Evolutionary conservation across 2,797 vertebrate species (phyloP), one percentile per base, ranked within the genome.

Genomic region (Danio jaintianensis): DNA sequence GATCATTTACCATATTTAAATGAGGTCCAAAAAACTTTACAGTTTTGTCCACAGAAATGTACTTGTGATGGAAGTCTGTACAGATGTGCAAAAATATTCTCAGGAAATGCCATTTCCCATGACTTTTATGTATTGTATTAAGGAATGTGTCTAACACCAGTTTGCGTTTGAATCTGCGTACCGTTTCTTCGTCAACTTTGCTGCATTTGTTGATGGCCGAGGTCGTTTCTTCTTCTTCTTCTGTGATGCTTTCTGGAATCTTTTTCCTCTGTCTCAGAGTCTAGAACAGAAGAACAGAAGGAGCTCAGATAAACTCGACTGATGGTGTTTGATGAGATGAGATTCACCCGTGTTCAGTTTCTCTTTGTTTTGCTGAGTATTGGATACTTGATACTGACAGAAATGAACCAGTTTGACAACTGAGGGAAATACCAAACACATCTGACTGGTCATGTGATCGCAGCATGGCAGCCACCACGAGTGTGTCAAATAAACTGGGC

Each of bases 131-230:
- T 29, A 29, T 29, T 29, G 29, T 29, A 29, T 29, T 29, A 29
- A 29, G 29, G 29, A 29, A 29, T 29, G 29, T 29, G 29, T 29
- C 29, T 29, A 29, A 29, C 29, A 29, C 29, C 29, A 29, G 29
- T 29, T 29, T 1, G 29, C 29, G 29, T n/a, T n/a, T 29, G 29
- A 29, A 29, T 29, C 29, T 29, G 29, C 50, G 69, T 64, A 88
- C 87, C 72, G 74, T 85, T 67, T 87, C 79, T 45, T 84, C 81
- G 9, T 88, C 58, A 1, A 88, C 87, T 86, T 86, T 87, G 63
- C 59, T 85, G 87, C 87, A 88, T 77, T 78, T 86, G 64, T 70
- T 82, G 64, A 86, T 83, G 47, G 42, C 85, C 0, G 79, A 80
- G 4, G 9, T 53, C 45, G 81, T 81, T 22, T 85, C 83, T 63